Evolutionary conservation across 2,888 invertebrate genomes (phyloP).

Genomic region (Lepeophtheirus nordmannii): DNA sequence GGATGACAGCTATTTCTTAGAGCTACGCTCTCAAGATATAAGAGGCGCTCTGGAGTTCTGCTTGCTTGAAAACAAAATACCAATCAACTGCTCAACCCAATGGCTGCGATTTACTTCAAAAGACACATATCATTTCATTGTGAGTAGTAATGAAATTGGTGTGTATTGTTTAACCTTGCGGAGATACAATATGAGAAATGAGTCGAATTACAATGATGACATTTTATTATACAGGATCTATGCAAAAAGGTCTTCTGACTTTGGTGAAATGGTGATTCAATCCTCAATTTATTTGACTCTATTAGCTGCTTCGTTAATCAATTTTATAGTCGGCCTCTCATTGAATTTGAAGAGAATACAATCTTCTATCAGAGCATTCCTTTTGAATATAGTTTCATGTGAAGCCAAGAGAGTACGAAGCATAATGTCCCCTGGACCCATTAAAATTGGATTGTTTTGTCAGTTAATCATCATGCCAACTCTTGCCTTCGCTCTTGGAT

Average conservation of each 20-base stretch:
- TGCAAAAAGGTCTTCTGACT: neutral
- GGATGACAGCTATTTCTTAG: neutral
- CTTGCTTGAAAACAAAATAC: neutral
- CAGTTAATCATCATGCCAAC: neutral
- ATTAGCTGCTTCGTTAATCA: neutral
- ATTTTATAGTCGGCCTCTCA: neutral
- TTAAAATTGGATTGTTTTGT: neutral
- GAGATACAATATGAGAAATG: neutral
- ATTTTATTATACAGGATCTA: neutral
- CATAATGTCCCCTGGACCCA: neutral
- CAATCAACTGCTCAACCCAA: neutral
- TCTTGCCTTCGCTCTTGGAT: neutral
- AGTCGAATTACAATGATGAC: neutral
- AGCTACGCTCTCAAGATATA: neutral
- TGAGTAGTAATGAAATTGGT: slow-evolving; percentile 1
- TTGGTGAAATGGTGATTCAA: neutral
- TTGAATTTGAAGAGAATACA: no score
- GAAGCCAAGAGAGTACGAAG: neutral
- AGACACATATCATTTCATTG: neutral
- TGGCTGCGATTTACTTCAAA: neutral
- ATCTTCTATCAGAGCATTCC: no score
- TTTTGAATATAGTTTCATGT: no score
- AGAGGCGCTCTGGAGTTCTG: neutral
- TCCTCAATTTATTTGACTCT: neutral
- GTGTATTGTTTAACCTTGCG: neutral